phyloP scores from a whole-genome alignment of 1,140 invertebrate species.

The Chlorops oryzae region DNA sequence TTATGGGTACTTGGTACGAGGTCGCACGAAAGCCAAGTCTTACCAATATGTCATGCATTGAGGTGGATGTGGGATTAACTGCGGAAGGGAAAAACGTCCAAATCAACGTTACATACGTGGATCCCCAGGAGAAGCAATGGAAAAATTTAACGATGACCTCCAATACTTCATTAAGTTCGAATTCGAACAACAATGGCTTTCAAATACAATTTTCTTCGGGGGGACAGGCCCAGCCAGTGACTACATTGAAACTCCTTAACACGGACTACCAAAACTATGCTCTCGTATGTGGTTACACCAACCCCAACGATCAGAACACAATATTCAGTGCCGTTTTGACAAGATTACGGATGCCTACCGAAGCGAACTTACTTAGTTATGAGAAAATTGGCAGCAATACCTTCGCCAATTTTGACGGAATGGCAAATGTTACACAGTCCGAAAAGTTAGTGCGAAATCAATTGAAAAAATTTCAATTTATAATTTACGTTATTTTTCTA shows the following conservation, averaged over 20 bases:
- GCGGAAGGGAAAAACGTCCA: constrained; percentile 17
- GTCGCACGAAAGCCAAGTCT: constrained; percentile 26
- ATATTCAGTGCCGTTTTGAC: constrained; percentile 27
- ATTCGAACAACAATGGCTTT: constrained; percentile 2
- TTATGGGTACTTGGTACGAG: constrained; percentile 36
- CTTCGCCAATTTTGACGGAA: constrained; percentile 26
- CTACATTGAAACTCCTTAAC: constrained; percentile 26
- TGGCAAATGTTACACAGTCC: constrained; percentile 27
- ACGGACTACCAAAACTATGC: constrained; percentile 26
- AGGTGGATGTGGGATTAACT: constrained; percentile 20
- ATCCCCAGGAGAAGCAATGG: constrained; percentile 25
- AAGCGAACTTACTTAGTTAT: constrained; percentile 9
- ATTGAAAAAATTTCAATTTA: not conserved
- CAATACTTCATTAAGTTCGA: constrained; percentile 17
- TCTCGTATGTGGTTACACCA: constrained; percentile 34
- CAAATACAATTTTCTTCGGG: constrained; percentile 29
- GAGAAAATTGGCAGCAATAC: constrained; percentile 9
- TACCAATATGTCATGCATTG: constrained; percentile 19
- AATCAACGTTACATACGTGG: constrained; percentile 30
- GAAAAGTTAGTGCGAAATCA: constrained; percentile 25
- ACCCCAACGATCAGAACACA: constrained; percentile 21
- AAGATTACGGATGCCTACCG: constrained; percentile 16
- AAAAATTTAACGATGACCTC: constrained; percentile 40
- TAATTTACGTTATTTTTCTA: no score
- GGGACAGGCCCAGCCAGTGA: constrained; percentile 12